Conservation (phyloP, 2,113 vertebrate genomes). For the Centropristis striata region DNA sequence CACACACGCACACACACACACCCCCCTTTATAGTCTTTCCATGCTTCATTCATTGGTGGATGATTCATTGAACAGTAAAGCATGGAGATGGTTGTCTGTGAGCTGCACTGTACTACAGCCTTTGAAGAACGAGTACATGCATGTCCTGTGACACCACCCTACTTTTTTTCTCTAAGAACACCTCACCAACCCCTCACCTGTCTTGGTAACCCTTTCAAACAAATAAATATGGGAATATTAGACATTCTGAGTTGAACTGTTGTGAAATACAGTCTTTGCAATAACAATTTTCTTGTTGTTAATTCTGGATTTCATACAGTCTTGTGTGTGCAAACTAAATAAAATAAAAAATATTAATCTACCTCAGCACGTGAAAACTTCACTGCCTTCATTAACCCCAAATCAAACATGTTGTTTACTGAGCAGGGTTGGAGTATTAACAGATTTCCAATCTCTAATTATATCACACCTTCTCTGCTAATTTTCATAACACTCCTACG, state of each 20-base stretch:
- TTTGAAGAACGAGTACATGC: not conserved
- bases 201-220: not conserved
- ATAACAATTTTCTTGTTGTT: too few relatives aligned
- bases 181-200: not conserved
- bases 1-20: not conserved
- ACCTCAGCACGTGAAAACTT: not conserved
- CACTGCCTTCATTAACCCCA: not conserved
- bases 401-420: not conserved
- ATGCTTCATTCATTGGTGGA: constrained; percentile 26
- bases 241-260: not conserved
- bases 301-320: too few relatives aligned
- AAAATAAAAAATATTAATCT: not conserved
- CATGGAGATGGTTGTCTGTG: not conserved
- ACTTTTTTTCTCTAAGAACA: not conserved
- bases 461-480: not conserved
- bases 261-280: not conserved
- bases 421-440: not conserved
- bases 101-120: not conserved
- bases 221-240: not conserved
- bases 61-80: constrained; percentile 30
- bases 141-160: not conserved
- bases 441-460: not conserved
- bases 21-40: not conserved
- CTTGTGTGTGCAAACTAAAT: too few relatives aligned
- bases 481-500: not conserved